Evolutionary conservation across 2,888 invertebrate species (phyloP).

Genomic region (Synergus laeviventris): DNA sequence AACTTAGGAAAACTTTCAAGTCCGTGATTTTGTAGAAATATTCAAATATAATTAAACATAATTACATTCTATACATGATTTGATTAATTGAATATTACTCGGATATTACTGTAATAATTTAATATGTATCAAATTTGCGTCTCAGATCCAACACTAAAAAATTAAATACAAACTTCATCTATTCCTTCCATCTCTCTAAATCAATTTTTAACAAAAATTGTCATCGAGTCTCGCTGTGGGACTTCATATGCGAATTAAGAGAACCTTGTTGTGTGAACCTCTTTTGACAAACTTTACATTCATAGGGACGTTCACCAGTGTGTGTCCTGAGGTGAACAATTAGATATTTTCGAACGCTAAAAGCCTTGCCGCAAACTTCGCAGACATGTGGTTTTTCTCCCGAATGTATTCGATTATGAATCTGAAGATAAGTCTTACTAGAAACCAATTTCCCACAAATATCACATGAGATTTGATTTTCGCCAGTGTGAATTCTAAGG

Average conservation of each 20-base stretch:
- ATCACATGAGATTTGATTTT: constrained; percentile 68
- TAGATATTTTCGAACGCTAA: constrained; percentile 67
- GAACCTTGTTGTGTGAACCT: constrained; percentile 73
- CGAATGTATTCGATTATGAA: constrained; percentile 65
- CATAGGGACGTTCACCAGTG: constrained; percentile 69
- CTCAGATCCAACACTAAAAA: too few relatives aligned
- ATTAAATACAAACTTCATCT: not conserved
- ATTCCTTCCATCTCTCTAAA: not conserved
- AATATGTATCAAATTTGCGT: too few relatives aligned
- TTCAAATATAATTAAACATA: not conserved
- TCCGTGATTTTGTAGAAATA: not conserved
- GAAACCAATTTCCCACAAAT: constrained; percentile 75
- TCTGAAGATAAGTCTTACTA: constrained; percentile 69
- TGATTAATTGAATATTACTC: too few relatives aligned
- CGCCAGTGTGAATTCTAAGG: constrained; percentile 75
- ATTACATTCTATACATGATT: not conserved
- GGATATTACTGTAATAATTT: too few relatives aligned
- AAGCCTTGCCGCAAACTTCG: constrained; percentile 68
- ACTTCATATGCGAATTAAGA: constrained; percentile 70
- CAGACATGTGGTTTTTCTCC: constrained; percentile 61
- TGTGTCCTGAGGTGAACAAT: constrained; percentile 70
- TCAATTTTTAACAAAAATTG: not conserved
- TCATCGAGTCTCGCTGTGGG: constrained; percentile 62
- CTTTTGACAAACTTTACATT: constrained; percentile 72
- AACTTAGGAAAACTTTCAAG: not conserved